Conservation (phyloP, 2,888 invertebrate genomes). For the Phengaris arion region DNA sequence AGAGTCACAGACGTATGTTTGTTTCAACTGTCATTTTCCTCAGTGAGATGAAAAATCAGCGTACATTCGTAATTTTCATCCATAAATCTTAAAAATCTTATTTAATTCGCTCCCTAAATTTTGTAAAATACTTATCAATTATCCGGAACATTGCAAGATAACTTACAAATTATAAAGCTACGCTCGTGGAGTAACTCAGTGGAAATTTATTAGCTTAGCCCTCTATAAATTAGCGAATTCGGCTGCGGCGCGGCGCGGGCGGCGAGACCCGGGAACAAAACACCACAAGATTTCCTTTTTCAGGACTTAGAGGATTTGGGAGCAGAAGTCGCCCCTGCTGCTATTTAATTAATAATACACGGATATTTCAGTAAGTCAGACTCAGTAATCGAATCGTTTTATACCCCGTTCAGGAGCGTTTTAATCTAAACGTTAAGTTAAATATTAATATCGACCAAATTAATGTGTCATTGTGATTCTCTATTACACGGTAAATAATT, state of each 20-base stretch:
- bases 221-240: slow-evolving; percentile 75
- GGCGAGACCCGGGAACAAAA: slow-evolving; percentile 66
- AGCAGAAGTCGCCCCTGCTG: not conserved
- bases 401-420: not conserved
- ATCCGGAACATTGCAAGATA: slow-evolving; percentile 43
- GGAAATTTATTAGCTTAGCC: slow-evolving; percentile 75
- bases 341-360: not conserved
- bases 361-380: not conserved
- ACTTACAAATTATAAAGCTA: slow-evolving; percentile 73
- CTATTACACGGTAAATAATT: too few relatives aligned
- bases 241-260: slow-evolving; percentile 55
- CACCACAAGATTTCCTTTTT: slow-evolving; percentile 63
- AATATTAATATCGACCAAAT: not conserved
- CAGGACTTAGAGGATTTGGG: slow-evolving; percentile 45
- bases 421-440: not conserved
- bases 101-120: not conserved
- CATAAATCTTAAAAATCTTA: not conserved
- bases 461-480: too few relatives aligned
- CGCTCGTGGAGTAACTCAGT: slow-evolving; percentile 74
- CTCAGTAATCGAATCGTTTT: not conserved
- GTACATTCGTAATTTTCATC: not conserved
- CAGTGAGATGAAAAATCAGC: not conserved
- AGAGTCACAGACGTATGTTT: too few relatives aligned
- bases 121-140: slow-evolving; percentile 14
- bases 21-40: not conserved